Conservation (phyloP, 2,113 vertebrate genomes). For the Enhydra lutris region DNA sequence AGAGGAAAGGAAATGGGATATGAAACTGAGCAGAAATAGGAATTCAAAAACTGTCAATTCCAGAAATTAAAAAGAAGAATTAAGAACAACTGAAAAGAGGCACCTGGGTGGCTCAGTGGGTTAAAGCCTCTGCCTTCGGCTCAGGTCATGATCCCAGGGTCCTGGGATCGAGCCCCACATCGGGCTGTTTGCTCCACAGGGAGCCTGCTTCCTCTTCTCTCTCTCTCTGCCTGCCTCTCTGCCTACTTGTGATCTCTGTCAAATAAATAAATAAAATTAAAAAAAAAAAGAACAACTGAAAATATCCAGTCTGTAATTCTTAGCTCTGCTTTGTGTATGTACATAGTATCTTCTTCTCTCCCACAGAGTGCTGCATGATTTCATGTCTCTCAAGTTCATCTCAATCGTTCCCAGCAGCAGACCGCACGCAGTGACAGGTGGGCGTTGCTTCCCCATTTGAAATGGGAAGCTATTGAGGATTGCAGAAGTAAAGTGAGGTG, state of each 20-base stretch:
- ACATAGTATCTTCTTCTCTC: neutral
- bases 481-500: neutral
- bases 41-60: neutral
- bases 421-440: fast-evolving
- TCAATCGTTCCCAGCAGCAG: neutral
- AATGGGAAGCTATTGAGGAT: neutral
- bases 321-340: neutral
- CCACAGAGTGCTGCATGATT: neutral
- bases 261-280: too few relatives aligned
- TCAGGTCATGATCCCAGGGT: too few relatives aligned
- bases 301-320: neutral
- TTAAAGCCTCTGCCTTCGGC: too few relatives aligned
- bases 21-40: neutral
- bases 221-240: too few relatives aligned
- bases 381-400: neutral
- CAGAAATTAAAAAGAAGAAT: neutral
- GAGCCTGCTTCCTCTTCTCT: too few relatives aligned
- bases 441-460: neutral
- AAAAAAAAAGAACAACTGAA: neutral
- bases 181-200: too few relatives aligned
- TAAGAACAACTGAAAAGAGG: neutral
- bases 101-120: too few relatives aligned
- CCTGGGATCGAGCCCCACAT: too few relatives aligned
- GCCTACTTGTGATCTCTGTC: too few relatives aligned
- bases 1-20: neutral